Conservation (phyloP, 2,113 vertebrate species). For the Rhodinocichla rosea region DNA sequence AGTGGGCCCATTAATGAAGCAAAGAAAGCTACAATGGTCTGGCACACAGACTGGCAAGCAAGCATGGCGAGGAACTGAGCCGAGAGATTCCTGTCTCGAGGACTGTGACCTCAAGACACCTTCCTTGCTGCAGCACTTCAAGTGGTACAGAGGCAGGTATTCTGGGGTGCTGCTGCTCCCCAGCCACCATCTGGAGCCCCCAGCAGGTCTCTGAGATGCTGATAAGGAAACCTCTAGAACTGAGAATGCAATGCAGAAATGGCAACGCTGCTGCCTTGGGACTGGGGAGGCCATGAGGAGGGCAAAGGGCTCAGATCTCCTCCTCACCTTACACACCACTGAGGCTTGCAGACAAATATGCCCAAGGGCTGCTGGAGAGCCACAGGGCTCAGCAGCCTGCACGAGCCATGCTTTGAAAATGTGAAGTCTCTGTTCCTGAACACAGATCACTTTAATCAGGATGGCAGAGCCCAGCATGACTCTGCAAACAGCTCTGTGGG, state of each 20-base stretch:
- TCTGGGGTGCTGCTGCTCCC: neutral
- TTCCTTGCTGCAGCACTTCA: neutral
- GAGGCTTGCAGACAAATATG: neutral
- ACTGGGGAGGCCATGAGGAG: neutral
- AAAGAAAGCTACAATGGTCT: neutral
- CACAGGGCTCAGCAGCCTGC: neutral
- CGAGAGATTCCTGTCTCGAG: rapidly evolving
- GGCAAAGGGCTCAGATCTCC: neutral
- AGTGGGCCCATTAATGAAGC: neutral
- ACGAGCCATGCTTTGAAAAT: neutral
- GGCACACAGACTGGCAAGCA: neutral
- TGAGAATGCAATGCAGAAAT: neutral
- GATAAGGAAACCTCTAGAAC: neutral
- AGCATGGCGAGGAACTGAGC: rapidly evolving
- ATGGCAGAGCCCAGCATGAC: neutral
- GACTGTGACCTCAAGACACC: neutral
- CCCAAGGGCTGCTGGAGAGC: neutral
- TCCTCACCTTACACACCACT: neutral
- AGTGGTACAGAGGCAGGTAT: neutral
- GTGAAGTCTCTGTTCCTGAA: neutral
- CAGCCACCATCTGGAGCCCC: neutral
- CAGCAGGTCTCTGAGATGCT: rapidly evolving
- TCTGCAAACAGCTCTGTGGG: neutral
- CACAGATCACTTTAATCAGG: neutral
- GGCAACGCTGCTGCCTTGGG: neutral